Percentiles rank a stretch among this genome's conserved stretches.
Conservation (phyloP, 2,888 invertebrate species). For the Neoascia interrupta region DNA sequence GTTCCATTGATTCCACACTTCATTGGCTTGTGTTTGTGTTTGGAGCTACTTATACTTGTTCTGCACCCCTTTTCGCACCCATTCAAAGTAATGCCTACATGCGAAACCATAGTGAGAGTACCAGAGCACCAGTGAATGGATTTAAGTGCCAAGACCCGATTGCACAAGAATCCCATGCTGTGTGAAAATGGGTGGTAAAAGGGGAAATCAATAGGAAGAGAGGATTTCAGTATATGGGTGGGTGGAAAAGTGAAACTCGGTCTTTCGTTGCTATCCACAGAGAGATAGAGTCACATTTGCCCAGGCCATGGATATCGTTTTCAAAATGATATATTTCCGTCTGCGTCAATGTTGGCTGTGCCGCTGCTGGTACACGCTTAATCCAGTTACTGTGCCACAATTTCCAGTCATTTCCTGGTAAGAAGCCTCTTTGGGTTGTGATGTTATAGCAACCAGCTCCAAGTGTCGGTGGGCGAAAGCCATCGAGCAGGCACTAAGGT, state of each 20-base stretch:
- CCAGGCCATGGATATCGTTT: slow-evolving; percentile 22
- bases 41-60: slow-evolving; percentile 24
- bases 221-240: no score
- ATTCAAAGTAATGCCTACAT: slow-evolving; percentile 11
- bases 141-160: slow-evolving; percentile 29
- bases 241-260: slow-evolving; percentile 28
- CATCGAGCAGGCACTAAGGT: not conserved
- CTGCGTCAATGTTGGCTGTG: slow-evolving; percentile 7
- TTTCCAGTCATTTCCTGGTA: slow-evolving; percentile 61
- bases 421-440: slow-evolving; percentile 15
- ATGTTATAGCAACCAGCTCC: slow-evolving; percentile 17
- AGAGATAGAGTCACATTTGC: not conserved
- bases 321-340: slow-evolving; percentile 43
- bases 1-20: slow-evolving; percentile 49
- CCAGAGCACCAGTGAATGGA: not conserved
- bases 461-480: not conserved
- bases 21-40: slow-evolving; percentile 18
- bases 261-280: not conserved
- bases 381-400: slow-evolving; percentile 62
- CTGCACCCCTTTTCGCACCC: slow-evolving; percentile 14
- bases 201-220: no score
- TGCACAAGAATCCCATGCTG: slow-evolving; percentile 27
- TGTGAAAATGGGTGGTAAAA: no score
- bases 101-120: slow-evolving; percentile 6
- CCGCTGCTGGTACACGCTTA: slow-evolving; percentile 36